A percentile compares a stretch with the other conserved stretches of the same genome.
These are phyloP conservation scores for Centruroides sculpturatus DNA, from an alignment of 1,140 invertebrate species.

Conservation along the genomic window DNA sequence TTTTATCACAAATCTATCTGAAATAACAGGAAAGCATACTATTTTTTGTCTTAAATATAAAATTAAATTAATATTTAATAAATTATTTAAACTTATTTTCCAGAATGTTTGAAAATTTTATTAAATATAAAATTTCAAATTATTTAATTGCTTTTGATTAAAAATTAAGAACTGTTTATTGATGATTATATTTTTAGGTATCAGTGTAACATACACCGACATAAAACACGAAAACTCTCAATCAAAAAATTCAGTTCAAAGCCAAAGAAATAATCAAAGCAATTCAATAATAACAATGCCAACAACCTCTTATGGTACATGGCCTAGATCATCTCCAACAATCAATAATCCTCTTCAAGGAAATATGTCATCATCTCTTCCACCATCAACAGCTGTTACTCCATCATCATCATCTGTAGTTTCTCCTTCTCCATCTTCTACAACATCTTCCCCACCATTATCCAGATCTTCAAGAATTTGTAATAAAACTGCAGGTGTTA, in stretches of 20 bases:
- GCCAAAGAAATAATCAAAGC: background rate
- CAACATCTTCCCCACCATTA: slow-evolving; percentile 11
- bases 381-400: slow-evolving; percentile 4
- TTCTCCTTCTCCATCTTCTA: slow-evolving; percentile 13
- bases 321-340: slow-evolving; percentile 8
- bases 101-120: no score
- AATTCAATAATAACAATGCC: background rate
- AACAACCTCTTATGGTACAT: slow-evolving; percentile 9
- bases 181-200: background rate
- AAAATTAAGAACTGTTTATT: no score
- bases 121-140: no score
- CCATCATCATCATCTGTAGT: slow-evolving; percentile 6
- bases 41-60: no score
- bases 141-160: no score
- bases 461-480: no score
- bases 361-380: background rate
- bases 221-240: slow-evolving; percentile 1
- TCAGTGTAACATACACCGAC: slow-evolving; percentile 13
- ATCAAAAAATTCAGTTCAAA: slow-evolving; percentile 1
- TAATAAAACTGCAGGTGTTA: background rate
- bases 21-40: no score
- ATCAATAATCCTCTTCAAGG: no score
- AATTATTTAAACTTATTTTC: no score
- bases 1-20: no score
- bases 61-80: no score